A percentile compares a stretch with the other conserved stretches of the same genome.
phyloP scores from a whole-genome alignment of 2,113 vertebrate species.

The Coptodon bakossiorum region DNA sequence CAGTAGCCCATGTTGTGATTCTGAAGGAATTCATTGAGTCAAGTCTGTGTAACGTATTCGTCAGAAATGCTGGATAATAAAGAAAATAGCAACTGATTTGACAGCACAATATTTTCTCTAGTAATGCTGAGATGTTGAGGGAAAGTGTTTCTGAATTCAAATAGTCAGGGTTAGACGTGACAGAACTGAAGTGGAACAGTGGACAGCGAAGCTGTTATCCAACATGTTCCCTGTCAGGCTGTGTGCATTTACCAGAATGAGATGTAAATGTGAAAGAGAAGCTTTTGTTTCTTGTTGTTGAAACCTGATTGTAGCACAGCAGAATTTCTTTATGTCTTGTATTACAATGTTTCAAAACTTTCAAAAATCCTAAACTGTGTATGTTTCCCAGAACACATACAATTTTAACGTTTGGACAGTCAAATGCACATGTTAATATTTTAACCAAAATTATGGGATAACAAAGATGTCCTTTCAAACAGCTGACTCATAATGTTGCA shows the following conservation, averaged over 20 bases:
- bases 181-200: too few species aligned
- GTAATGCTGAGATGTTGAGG: neutral
- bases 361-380: neutral
- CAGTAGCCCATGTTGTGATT: neutral
- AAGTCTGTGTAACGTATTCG: conserved; percentile 22
- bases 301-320: neutral
- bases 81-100: conserved; percentile 38
- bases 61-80: conserved; percentile 4
- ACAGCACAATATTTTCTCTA: conserved; percentile 38
- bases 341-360: neutral
- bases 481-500: neutral
- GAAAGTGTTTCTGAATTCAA: too few species aligned
- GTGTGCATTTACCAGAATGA: too few species aligned
- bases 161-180: too few species aligned
- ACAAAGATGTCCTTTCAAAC: neutral
- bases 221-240: too few species aligned
- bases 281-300: neutral
- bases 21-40: neutral
- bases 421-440: neutral
- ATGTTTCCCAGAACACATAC: neutral
- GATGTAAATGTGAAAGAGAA: neutral
- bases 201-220: too few species aligned
- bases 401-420: neutral
- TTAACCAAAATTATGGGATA: neutral
- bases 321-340: neutral